These are phyloP conservation scores for Delia radicum DNA, from an alignment of 1,140 invertebrate genomes.

Conservation along the genomic window DNA sequence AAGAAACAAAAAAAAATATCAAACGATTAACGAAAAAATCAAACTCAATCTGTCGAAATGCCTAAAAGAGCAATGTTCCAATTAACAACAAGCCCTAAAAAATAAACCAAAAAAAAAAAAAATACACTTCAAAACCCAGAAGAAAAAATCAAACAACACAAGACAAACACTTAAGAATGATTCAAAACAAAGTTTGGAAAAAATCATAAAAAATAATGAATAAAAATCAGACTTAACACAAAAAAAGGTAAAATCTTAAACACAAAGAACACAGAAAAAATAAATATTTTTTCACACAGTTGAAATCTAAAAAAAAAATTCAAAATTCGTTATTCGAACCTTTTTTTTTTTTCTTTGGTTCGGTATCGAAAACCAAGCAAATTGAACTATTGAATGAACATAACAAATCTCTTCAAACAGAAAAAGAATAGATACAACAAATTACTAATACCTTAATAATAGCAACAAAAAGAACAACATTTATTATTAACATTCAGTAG, in stretches of 20 bases:
- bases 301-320: not conserved
- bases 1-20: not conserved
- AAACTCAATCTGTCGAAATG: slow-evolving; percentile 23
- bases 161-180: not conserved
- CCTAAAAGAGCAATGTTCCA: slow-evolving; percentile 14
- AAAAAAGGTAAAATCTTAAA: not conserved
- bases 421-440: not conserved
- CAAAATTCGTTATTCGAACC: not conserved
- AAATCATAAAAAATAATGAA: not conserved
- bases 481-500: not conserved
- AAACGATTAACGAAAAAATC: slow-evolving; percentile 13
- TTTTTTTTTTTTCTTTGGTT: not conserved
- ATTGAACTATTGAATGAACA: not conserved
- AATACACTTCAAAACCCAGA: not conserved
- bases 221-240: not conserved
- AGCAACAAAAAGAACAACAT: not conserved
- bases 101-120: not conserved
- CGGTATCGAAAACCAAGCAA: not conserved
- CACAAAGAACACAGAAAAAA: not conserved
- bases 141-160: not conserved
- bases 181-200: not conserved
- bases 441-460: not conserved
- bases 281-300: not conserved
- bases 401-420: no score
- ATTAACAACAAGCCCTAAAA: not conserved